Base-by-base conservation (phyloP, 1,140 invertebrate genomes). In the Aradophagus sp. region DNA sequence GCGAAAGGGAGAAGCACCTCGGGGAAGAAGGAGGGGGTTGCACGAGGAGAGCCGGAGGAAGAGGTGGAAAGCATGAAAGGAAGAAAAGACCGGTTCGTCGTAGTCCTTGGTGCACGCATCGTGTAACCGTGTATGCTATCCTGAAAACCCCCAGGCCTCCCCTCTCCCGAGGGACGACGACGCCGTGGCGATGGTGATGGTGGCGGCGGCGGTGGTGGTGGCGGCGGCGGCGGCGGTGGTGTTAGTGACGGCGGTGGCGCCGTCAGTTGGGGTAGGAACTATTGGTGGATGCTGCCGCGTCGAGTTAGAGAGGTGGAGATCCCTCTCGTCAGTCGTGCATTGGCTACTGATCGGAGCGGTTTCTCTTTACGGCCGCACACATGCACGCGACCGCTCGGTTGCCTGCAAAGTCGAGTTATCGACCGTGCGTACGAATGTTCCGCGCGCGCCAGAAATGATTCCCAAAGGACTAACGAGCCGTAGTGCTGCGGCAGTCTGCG, bases 251-350 rank as follows among this genome's bases (percentile, higher is more conserved):
- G 39, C 50, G 65, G 53, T 55, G 41, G 59, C 55, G 73, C 55
- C 68, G 59, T 48, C 55, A 66, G 75, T 77, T 77, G 79, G 77
- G 78, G 72, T 69, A 80, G 77, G 73, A 80, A 80, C 80, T 80
- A 81, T 81, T 74, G 76, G 77, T 69, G 81, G 77, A 80, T 77
- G 76, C 67, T 75, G 74, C 78, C 76, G 77, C 80, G 80, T 78
- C 75, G 77, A 80, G 80, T 81, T 81, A 79, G 75, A 79, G 74
- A 77, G 69, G 77, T 73, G 74, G 76, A 80, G 77, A 84, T 80
- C 79, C 75, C 73, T 79, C 77, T 73, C 80, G 75, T 80, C 79
- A 82, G 80, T 82, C 73, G 81, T 76, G 75, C 80, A 80, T 79
- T 80, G 72, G 77, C 77, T 77, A 74, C 75, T 78, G 78, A 78